Evolutionary conservation across 1,140 invertebrate species (phyloP).

Genomic region (Panagrolaimus sp.): DNA sequence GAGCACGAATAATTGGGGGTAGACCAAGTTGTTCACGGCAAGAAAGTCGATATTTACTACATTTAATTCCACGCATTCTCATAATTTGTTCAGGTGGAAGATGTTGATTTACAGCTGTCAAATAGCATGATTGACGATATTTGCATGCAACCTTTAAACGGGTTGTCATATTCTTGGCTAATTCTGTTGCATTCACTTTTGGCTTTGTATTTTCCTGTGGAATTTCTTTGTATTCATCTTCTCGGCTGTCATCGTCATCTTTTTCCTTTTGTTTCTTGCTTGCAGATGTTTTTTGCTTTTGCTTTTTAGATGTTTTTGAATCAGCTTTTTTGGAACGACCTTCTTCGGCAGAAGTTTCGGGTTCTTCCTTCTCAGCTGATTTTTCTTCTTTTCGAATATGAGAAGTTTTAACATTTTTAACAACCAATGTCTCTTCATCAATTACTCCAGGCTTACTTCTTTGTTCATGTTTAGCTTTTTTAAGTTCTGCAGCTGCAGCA

Average conservation of each 20-base stretch:
- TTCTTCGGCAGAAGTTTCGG: conserved; percentile 22
- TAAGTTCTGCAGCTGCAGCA: neutral
- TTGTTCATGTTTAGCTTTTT: neutral
- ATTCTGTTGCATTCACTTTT: neutral
- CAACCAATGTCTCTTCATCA: conserved; percentile 16
- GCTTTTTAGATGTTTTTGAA: conserved; percentile 23
- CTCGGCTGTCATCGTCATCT: neutral
- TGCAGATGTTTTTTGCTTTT: conserved; percentile 20
- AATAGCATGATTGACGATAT: conserved; percentile 45
- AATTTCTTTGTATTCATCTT: conserved; percentile 18
- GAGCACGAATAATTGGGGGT: conserved; percentile 36
- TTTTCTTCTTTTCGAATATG: conserved; percentile 18
- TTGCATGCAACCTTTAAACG: conserved; percentile 35
- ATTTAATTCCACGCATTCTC: neutral
- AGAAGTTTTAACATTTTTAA: conserved; percentile 12
- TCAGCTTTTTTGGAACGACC: conserved; percentile 21
- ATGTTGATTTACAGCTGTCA: conserved; percentile 14
- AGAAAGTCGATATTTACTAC: conserved; percentile 25
- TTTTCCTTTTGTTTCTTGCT: conserved; percentile 10
- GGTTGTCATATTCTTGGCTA: neutral
- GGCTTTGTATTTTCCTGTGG: conserved; percentile 11
- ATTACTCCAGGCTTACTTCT: neutral
- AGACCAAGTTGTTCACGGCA: conserved; percentile 41
- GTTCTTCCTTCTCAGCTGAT: neutral
- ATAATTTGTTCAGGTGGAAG: conserved; percentile 11